Base-by-base conservation (phyloP, 1,140 invertebrate species). In the Drosophila leontia region DNA sequence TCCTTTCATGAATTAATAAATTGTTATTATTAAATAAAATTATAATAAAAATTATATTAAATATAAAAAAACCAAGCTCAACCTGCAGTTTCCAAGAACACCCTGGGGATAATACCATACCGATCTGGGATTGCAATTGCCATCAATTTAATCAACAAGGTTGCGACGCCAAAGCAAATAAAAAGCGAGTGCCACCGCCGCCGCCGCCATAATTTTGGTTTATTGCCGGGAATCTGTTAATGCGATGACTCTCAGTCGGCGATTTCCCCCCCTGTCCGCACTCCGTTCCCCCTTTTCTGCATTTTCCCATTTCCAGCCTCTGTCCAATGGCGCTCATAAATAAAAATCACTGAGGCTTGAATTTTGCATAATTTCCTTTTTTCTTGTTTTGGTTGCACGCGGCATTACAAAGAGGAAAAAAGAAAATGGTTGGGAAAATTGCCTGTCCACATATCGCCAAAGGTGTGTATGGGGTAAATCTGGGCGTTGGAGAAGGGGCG, bases 101-200 rank as follows among this genome's bases (percentile, higher is more conserved):
- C 6, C 48, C 32, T 6, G 7, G 37, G 5, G 23, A 41, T n/a
- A 23, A 55, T 55, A 47, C 23, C 51, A 47, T 64, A 63, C 23
- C 65, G 57, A 58, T 60, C 57, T 58, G 68, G 67, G 64, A 71
- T 71, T 78, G 72, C 84, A 78, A 64, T 88, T 70, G 59, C 68
- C 80, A 84, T 88, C 85, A 88, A 88, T 87, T 88, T 84, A 88
- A 88, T 84, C 86, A 87, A 87, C 78, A 81, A 80, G 85, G 62
- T 71, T 58, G 77, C 55, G 78, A 59, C 41, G 71, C 26, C 56
- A 47, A n/a, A 44, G 74, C 81, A 88, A 84, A 88, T 78, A 88
- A 90, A 82, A 80, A 78, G 56, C 74, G 69, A 64, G 59, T 44
- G 62, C 47, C 13, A 8, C 61, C 70, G 77, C 55, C 13, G 13